Base-by-base conservation (phyloP, 2,797 vertebrate species). In the Eupleurogrammus muticus region DNA sequence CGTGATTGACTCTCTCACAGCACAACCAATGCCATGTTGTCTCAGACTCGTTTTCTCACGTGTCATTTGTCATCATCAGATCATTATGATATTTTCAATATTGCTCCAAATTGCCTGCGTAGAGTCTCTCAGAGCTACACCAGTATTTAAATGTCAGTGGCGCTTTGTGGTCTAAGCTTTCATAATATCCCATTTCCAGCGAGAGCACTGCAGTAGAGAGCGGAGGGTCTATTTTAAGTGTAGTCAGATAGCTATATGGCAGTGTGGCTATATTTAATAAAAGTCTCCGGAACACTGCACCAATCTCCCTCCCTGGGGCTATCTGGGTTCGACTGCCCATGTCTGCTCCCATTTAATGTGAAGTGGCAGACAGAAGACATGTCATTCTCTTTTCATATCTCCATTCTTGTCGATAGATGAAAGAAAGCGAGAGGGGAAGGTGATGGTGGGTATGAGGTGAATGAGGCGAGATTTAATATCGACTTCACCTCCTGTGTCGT, bases 181-280 rank as follows among this genome's bases (percentile, higher is more conserved):
- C 69, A 71, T 87, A 82, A 89, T 80, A 87, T 82, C 75, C 73
- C 53, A 79, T 89, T 89, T 85, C 85, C 84, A 73, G 76, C 62
- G 83, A 86, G 87, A 87, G 86, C 73, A 76, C 79, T 84, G 80
- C 79, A 71, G 80, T 55, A 64, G 73, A 35, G 14, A 80, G 80
- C 57, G 65, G 74, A 81, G 70, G 79, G 67, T 80, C 86, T 90
- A 91, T 90, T 92, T 90, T 89, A 87, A 92, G 89, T 81, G 79
- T 79, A 87, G 82, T 79, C 73, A 81, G 81, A 91, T 83, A 85
- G 84, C 77, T 91, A 77, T 87, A 85, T 84, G 81, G 88, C 85
- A 77, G 65, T 57, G 77, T 80, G 84, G 84, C 81, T 90, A 86
- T 89, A 88, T 90, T 89, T 91, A 89, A 87, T 89, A 91, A 89